Conservation (phyloP, 2,888 invertebrate genomes). For the Odontomyia ornata region DNA sequence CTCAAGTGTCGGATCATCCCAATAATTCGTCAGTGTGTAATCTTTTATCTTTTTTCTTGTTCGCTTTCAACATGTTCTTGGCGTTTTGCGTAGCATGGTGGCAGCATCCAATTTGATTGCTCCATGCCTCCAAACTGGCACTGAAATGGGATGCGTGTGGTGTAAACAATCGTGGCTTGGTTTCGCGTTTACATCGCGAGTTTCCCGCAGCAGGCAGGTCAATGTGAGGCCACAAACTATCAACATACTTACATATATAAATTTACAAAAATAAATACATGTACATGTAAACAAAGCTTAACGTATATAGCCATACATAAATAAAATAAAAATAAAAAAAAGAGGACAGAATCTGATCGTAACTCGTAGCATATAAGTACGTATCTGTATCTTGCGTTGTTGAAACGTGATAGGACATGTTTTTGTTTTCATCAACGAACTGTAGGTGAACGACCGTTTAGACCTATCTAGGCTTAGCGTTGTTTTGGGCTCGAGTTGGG, state of each 20-base stretch:
- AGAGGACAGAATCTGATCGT: constrained; percentile 19
- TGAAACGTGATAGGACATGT: constrained; percentile 42
- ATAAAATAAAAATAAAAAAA: not conserved
- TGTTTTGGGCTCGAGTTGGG: not conserved
- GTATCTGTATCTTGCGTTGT: constrained; percentile 10
- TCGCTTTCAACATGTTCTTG: not conserved
- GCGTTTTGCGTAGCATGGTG: constrained; percentile 36
- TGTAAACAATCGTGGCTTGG: constrained; percentile 35
- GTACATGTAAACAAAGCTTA: not conserved
- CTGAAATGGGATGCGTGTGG: constrained; percentile 16
- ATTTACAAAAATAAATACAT: too few relatives aligned
- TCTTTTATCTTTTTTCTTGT: too few relatives aligned
- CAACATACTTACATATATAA: not conserved
- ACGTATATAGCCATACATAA: not conserved
- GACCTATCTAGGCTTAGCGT: constrained; percentile 30
- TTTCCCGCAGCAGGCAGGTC: constrained; percentile 35
- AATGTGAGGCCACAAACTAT: constrained; percentile 23
- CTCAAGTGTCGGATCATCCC: too few relatives aligned
- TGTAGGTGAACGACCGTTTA: constrained; percentile 30
- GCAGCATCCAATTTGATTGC: constrained; percentile 29
- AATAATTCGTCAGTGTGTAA: too few relatives aligned
- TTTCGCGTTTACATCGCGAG: constrained; percentile 13
- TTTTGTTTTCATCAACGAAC: constrained; percentile 27
- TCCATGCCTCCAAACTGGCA: constrained; percentile 12
- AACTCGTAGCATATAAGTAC: constrained; percentile 20